Evolutionary conservation across 2,113 vertebrate genomes (phyloP), one percentile per base, ranked within the genome.

Genomic region (Daphoenositta chrysoptera): DNA sequence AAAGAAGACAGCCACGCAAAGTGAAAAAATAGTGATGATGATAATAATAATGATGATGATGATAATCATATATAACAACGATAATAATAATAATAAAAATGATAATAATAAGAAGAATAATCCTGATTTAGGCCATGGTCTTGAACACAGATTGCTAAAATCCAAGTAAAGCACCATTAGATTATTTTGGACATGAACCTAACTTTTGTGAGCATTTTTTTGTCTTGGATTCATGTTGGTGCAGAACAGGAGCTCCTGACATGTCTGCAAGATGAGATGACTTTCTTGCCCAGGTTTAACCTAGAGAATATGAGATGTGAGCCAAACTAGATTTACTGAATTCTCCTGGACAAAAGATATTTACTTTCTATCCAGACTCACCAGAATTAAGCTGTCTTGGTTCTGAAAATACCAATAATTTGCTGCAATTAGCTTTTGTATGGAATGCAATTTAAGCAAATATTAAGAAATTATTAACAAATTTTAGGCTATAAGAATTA

Each of bases 11-110:
- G 4, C 54, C 31, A 42, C 56, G 23, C 4, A 58, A 53, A 47
- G 4, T 63, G 26, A n/a, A 65, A 48, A 37, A 30, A 22, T 10
- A 54, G 21, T 44, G 10, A 56, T 31, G 1, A 56, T 56, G 4
- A 33, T n/a, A 21, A 19, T 16, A 4, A 20, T 20, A 4, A 64
- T 16, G 4, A 63, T 31, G 4, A 42, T 64, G 1, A 44, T 30
- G 4, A 31, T 63, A 1, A 42, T 42, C 3, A 42, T 81, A 2
- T n/a, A n/a, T n/a, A n/a, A n/a, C n/a, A n/a, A n/a, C n/a, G 1
- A 54, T 54, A 15, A n/a, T 30, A 33, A 33, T 33, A 17, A 64
- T 14, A n/a, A n/a, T n/a, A n/a, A n/a, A n/a, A n/a, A n/a, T n/a
- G n/a, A 40, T 23, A 7, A 26, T 30, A 6, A 27, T 22, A 6